phyloP scores from a whole-genome alignment of 2,888 invertebrate species.

The Brenthis daphne region DNA sequence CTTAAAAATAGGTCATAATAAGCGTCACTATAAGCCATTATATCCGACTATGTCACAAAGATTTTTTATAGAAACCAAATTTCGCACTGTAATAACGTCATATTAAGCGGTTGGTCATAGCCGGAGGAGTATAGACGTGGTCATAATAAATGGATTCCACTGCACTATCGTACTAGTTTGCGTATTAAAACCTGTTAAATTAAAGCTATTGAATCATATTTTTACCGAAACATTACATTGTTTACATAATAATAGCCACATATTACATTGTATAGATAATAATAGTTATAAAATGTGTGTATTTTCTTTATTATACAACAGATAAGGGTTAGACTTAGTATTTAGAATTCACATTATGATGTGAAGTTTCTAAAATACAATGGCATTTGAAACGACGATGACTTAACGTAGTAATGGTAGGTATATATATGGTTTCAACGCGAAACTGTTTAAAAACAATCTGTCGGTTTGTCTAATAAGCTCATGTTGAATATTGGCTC shows the following conservation, averaged over 20 bases:
- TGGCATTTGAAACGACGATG: neutral
- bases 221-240: slow-evolving; percentile 3
- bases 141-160: too few species aligned
- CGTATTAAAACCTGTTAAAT: neutral
- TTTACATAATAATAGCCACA: neutral
- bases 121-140: too few species aligned
- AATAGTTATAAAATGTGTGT: slow-evolving; percentile 11
- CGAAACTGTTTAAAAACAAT: slow-evolving; percentile 1
- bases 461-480: neutral
- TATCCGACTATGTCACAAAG: too few species aligned
- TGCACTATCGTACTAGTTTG: neutral
- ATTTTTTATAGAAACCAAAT: too few species aligned
- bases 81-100: too few species aligned
- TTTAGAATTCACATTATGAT: neutral
- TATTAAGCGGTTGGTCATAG: too few species aligned
- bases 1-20: too few species aligned
- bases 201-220: slow-evolving; percentile 5
- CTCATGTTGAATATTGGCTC: neutral
- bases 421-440: neutral
- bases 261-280: neutral
- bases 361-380: neutral
- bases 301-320: neutral
- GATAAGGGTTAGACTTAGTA: too few species aligned
- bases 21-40: too few species aligned
- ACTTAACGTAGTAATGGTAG: neutral